A percentile compares a stretch with the other conserved stretches of the same genome.
phyloP scores from a whole-genome alignment of 2,113 vertebrate genomes.

The Procavia capensis region DNA sequence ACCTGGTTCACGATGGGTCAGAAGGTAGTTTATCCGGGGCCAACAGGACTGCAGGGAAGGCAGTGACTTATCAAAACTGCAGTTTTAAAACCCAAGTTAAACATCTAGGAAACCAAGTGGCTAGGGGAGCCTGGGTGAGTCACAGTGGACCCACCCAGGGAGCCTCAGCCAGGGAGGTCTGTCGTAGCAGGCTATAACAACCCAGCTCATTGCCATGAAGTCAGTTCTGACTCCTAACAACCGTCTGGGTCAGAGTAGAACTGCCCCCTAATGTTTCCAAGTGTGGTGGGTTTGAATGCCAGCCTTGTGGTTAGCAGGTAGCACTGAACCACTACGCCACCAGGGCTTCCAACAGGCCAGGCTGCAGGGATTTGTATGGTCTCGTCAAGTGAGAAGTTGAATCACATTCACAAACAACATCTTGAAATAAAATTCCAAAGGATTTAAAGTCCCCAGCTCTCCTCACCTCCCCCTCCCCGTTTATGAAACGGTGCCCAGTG shows the following conservation, averaged over 20 bases:
- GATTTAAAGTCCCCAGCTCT: not conserved
- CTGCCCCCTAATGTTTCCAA: no score
- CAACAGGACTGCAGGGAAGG: no score
- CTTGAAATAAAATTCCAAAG: constrained; percentile 20
- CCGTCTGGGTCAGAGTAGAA: no score
- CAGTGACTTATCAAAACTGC: not conserved
- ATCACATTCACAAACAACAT: not conserved
- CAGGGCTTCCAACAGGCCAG: no score
- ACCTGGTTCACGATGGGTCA: not conserved
- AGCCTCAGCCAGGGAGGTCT: not conserved
- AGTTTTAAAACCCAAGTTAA: not conserved
- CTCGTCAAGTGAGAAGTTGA: not conserved
- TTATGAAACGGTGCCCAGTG: no score
- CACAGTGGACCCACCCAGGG: not conserved
- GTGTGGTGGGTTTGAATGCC: no score
- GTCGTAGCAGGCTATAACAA: not conserved
- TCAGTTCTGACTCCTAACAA: no score
- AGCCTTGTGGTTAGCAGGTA: no score
- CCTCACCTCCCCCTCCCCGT: not conserved
- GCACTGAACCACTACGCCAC: no score
- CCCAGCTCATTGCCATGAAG: no score
- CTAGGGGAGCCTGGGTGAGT: not conserved
- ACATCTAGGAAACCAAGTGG: not conserved
- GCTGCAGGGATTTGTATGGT: not conserved
- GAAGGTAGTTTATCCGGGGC: not conserved